These are phyloP conservation scores for Laupala kohalensis DNA, from an alignment of 1,140 invertebrate genomes.

Conservation along the genomic window DNA sequence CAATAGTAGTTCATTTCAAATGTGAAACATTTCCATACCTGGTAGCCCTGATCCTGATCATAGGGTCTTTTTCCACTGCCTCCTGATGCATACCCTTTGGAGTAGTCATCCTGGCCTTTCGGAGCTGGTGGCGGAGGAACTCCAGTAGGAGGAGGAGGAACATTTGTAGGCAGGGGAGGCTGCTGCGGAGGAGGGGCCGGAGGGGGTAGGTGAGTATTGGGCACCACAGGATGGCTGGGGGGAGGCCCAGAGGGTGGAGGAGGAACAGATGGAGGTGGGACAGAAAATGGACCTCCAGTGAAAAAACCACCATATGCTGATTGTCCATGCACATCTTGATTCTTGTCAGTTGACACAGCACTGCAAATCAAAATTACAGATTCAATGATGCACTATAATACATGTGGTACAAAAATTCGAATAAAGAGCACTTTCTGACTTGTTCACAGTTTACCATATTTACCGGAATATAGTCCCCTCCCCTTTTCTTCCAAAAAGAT, in stretches of 20 bases:
- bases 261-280: constrained; percentile 21
- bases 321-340: neutral
- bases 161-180: constrained; percentile 24
- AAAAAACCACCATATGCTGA: neutral
- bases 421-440: too few species aligned
- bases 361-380: too few species aligned
- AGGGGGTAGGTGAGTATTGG: constrained; percentile 19
- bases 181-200: constrained; percentile 28
- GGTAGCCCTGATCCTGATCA: constrained; percentile 19
- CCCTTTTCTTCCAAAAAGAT: too few species aligned
- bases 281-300: neutral
- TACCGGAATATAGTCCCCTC: too few species aligned
- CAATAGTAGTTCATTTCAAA: too few species aligned
- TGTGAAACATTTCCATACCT: too few species aligned
- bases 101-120: constrained; percentile 15
- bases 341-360: neutral
- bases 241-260: constrained; percentile 27
- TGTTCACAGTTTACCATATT: too few species aligned
- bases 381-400: neutral
- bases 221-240: constrained; percentile 21
- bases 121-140: constrained; percentile 20
- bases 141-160: constrained; percentile 7
- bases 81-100: constrained; percentile 10
- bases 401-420: too few species aligned
- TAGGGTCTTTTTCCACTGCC: constrained; percentile 17